A percentile compares a stretch with the other conserved stretches of the same genome.
Evolutionary conservation across 2,888 invertebrate species (phyloP).

Genomic region (Fissipunctia ypsillon): DNA sequence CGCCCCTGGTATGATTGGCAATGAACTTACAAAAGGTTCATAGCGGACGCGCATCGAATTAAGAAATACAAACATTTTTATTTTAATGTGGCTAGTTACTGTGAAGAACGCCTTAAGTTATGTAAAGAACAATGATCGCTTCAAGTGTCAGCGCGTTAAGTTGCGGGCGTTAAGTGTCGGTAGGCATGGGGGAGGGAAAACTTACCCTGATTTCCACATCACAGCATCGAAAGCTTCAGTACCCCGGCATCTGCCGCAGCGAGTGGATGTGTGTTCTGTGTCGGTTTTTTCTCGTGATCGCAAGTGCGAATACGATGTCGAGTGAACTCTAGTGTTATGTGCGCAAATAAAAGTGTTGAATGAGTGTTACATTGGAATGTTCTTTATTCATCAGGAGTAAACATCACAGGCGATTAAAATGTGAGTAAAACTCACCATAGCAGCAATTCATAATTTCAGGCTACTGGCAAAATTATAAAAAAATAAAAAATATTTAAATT

Average conservation of each 20-base stretch:
- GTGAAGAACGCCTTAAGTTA: background rate
- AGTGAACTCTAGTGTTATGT: slow-evolving; percentile 81
- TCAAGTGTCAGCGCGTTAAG: slow-evolving; percentile 66
- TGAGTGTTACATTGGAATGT: slow-evolving; percentile 74
- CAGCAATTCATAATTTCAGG: background rate
- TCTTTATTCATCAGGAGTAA: slow-evolving; percentile 65
- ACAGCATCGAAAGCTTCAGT: slow-evolving; percentile 70
- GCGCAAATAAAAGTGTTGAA: slow-evolving; percentile 77
- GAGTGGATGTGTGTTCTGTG: slow-evolving; percentile 74
- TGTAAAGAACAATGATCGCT: slow-evolving; percentile 60
- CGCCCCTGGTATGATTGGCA: background rate
- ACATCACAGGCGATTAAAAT: slow-evolving; percentile 44
- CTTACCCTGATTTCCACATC: slow-evolving; percentile 63
- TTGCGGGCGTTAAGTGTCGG: slow-evolving; percentile 68
- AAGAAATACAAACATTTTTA: background rate
- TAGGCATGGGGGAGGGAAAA: slow-evolving; percentile 71
- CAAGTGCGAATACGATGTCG: slow-evolving; percentile 84
- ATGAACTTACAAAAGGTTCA: slow-evolving; percentile 2
- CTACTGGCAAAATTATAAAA: no score
- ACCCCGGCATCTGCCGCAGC: slow-evolving; percentile 83
- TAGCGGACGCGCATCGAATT: background rate
- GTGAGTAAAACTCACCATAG: slow-evolving; percentile 39
- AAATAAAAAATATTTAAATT: background rate
- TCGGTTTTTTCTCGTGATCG: slow-evolving; percentile 68
- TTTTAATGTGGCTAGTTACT: background rate